Conservation (phyloP, 2,888 invertebrate species). For the Macropis europaea region DNA sequence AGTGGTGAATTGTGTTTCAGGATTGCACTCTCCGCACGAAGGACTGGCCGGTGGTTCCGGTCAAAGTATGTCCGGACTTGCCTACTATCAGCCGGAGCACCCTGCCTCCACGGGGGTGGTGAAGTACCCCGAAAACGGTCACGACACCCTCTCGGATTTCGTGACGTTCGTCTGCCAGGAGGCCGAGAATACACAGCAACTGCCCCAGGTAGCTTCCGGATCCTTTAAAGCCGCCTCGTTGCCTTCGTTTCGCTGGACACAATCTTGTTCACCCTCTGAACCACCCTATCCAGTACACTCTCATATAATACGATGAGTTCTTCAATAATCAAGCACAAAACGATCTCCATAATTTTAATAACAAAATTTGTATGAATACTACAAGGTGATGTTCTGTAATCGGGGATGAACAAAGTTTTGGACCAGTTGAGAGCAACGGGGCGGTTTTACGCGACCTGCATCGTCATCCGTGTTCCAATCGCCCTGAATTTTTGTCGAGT, state of each 20-base stretch:
- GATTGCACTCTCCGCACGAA: conserved; percentile 81
- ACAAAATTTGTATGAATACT: too few species aligned
- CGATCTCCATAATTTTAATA: too few species aligned
- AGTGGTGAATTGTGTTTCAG: conserved; percentile 73
- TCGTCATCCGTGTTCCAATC: conserved; percentile 72
- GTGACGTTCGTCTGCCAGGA: conserved; percentile 98
- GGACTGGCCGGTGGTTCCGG: conserved; percentile 81
- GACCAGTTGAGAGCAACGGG: conserved; percentile 46
- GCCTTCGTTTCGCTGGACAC: neutral
- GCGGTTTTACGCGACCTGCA: conserved; percentile 61
- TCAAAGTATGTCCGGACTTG: conserved; percentile 80
- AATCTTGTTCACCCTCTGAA: neutral
- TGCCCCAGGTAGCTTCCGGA: conserved; percentile 84
- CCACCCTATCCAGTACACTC: neutral
- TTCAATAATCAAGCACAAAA: too few species aligned
- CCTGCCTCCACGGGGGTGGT: conserved; percentile 79
- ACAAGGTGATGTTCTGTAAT: neutral
- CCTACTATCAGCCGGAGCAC: conserved; percentile 83
- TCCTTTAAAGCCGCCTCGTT: conserved; percentile 40
- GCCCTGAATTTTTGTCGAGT: conserved; percentile 64
- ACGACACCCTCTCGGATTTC: conserved; percentile 96
- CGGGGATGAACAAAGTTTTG: neutral
- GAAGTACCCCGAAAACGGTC: conserved; percentile 91
- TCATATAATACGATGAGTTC: too few species aligned
- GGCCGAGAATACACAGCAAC: conserved; percentile 88